Base-by-base conservation (phyloP, 2,797 vertebrate species). In the Peromyscus attwateri region DNA sequence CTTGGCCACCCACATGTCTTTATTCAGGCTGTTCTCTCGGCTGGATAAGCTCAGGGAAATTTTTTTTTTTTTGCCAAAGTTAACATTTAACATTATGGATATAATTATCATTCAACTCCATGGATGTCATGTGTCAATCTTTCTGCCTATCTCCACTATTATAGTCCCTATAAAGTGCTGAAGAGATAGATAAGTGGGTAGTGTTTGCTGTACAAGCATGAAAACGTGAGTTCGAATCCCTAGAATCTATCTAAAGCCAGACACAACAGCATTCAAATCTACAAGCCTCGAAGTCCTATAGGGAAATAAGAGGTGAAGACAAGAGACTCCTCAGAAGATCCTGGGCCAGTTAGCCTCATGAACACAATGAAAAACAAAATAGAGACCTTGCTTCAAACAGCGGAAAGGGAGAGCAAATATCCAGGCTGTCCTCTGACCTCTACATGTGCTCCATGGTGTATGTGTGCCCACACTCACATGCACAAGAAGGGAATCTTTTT, bases 21-120 rank as follows among this genome's bases (percentile, higher is more conserved):
- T 82, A 89, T 80, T 62, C 93, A 81, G 46, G 91, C 94, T 89
- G 84, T 94, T 96, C 82, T 95, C 92, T 89, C 1, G 7, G 93
- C 96, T 97, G 87, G 66, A 95, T 76, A 57, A 81, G 31, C 62
- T 62, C 43, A 71, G 87, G 25, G 31, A 95, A 95, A 88, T 70
- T 90, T 73, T 90, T 97, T 94, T 94, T 88, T 83, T 94, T 96
- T 92, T 96, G 73, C 79, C 91, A 97, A 94, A 91, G 75, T 91
- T 96, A 95, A 89, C 96, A 97, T 89, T 95, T 89, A 83, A 87
- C 83, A 87, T n/a, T n/a, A n/a, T 92, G 88, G 93, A 89, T 94
- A 77, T 89, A 70, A 95, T 93, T 94, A 66, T 84, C 85, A 55
- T 88, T 89, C 82, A 79, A 89, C 70, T 11, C 60, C 40, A 93